These are phyloP conservation scores for Amphiura filiformis DNA, from an alignment of 35 echinoderm and acorn worm genomes.

Conservation along the genomic window DNA sequence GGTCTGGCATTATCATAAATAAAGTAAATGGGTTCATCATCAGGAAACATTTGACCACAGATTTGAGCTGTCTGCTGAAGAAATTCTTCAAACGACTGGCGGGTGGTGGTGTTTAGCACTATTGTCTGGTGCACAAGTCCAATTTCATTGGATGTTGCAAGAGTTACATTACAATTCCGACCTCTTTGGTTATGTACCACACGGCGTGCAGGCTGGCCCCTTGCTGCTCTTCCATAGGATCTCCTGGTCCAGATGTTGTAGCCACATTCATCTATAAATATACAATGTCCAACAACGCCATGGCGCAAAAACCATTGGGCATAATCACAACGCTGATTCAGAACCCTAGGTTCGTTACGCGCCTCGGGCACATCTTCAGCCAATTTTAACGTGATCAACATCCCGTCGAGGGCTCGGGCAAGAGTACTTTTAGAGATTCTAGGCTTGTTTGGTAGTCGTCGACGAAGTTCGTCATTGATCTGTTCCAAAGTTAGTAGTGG, in stretches of 20 bases:
- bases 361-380: conserved; percentile 7
- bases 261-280: background rate
- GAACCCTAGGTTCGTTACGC: background rate
- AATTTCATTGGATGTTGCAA: conserved; percentile 21
- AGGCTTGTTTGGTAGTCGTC: background rate
- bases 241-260: no score
- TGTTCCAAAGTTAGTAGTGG: background rate
- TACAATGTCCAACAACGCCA: background rate
- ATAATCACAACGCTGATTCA: background rate
- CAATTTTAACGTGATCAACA: conserved; percentile 6
- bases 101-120: background rate
- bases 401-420: conserved; percentile 8
- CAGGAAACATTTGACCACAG: background rate
- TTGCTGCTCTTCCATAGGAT: no score
- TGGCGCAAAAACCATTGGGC: background rate
- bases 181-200: conserved; percentile 5
- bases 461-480: background rate
- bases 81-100: conserved; percentile 12
- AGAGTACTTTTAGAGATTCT: background rate
- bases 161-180: background rate
- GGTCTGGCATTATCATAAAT: background rate
- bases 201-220: background rate
- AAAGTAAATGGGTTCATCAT: background rate
- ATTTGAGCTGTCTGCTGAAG: background rate
- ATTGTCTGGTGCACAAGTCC: conserved; percentile 22